phyloP scores from a whole-genome alignment of 2,113 vertebrate genomes.

The Hydropotes inermis region DNA sequence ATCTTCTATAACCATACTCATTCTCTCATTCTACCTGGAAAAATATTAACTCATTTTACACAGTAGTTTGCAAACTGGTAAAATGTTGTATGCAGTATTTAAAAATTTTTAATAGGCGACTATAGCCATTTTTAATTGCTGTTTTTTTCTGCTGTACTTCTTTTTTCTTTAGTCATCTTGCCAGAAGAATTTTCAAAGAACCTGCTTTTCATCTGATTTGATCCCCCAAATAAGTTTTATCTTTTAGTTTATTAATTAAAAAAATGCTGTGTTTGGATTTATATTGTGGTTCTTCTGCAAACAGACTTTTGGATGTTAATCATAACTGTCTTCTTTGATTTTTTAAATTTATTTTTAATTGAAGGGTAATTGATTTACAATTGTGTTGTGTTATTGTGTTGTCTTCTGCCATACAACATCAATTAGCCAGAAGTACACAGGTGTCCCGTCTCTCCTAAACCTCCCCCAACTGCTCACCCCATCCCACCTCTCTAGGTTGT shows the following conservation, averaged over 20 bases:
- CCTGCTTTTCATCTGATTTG: neutral
- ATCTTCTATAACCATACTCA: neutral
- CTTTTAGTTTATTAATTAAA: neutral
- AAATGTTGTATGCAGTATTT: neutral
- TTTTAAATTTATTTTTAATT: neutral
- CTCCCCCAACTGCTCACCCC: neutral
- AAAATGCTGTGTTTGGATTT: neutral
- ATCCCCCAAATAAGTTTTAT: neutral
- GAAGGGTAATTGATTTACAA: neutral
- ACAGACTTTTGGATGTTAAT: neutral
- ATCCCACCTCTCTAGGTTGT: neutral
- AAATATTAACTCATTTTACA: neutral
- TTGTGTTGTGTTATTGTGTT: no score
- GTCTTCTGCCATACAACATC: neutral
- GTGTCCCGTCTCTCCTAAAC: neutral
- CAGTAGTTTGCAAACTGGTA: neutral
- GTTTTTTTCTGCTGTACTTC: neutral
- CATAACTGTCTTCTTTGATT: neutral
- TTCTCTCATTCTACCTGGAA: neutral
- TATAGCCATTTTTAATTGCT: neutral
- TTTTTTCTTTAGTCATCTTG: neutral
- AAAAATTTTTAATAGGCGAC: neutral
- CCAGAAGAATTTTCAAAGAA: neutral
- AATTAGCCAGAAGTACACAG: neutral
- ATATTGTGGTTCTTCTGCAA: neutral